These are phyloP conservation scores for Nesospiza acunhae DNA, from an alignment of 2,113 vertebrate genomes.

Conservation along the genomic window DNA sequence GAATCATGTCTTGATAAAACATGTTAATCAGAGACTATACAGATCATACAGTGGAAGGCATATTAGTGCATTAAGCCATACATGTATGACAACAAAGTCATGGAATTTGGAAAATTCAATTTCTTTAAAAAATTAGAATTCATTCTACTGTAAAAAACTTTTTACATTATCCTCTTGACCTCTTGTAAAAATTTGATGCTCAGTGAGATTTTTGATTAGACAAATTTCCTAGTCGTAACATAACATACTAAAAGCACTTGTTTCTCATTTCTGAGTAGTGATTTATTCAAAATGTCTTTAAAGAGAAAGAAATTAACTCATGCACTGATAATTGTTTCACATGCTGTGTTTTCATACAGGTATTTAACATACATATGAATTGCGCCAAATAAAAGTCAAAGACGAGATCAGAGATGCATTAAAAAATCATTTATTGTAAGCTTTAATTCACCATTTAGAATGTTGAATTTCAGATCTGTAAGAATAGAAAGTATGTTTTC, in stretches of 20 bases:
- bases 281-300: neutral
- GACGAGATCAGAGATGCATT: neutral
- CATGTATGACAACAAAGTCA: rapidly evolving
- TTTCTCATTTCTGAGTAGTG: neutral
- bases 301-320: neutral
- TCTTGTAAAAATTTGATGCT: neutral
- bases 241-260: neutral
- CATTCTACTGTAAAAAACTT: neutral
- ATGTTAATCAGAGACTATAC: neutral
- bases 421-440: neutral
- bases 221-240: neutral
- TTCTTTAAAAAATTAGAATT: neutral
- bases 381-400: neutral
- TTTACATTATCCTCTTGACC: neutral
- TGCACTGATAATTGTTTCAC: neutral
- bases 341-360: neutral
- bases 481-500: rapidly evolving
- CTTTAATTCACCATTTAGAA: neutral
- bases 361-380: neutral
- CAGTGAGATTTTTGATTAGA: neutral
- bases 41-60: neutral
- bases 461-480: neutral
- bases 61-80: neutral
- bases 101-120: neutral
- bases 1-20: neutral